A percentile compares a stretch with the other conserved stretches of the same genome.
Conservation (phyloP, 2,888 invertebrate species). For the Brenthis hecate region DNA sequence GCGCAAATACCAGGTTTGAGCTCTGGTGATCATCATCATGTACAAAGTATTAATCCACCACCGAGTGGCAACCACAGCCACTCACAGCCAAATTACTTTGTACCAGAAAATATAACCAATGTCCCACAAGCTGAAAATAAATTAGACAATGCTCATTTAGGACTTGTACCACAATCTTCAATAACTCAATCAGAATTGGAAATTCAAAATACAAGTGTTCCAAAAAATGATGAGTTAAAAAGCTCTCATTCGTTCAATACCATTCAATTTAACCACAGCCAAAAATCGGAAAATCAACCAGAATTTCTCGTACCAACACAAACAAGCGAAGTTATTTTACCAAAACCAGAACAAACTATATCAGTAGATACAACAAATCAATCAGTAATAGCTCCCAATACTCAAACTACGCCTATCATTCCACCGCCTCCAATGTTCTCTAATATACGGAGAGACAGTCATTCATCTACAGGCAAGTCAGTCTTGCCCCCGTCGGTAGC, state of each 20-base stretch:
- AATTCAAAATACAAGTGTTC: neutral
- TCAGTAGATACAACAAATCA: neutral
- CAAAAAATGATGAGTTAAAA: neutral
- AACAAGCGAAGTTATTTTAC: neutral
- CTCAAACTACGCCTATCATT: constrained; percentile 46
- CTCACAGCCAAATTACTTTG: constrained; percentile 31
- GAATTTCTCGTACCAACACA: neutral
- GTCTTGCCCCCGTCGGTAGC: constrained; percentile 73
- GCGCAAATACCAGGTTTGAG: constrained; percentile 90
- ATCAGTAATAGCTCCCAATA: neutral
- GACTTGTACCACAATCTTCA: constrained; percentile 2
- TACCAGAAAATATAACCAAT: constrained; percentile 29
- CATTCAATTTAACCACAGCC: neutral
- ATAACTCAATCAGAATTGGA: neutral
- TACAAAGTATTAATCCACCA: constrained; percentile 40
- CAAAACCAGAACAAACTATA: neutral
- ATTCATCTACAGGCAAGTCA: constrained; percentile 52
- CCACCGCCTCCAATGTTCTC: constrained; percentile 76
- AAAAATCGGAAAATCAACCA: neutral
- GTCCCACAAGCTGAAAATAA: constrained; percentile 11
- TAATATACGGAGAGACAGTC: constrained; percentile 51
- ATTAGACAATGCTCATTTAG: neutral
- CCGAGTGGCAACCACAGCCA: constrained; percentile 27
- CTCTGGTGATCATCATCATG: constrained; percentile 57
- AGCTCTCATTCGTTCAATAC: neutral